Evolutionary conservation across 1,140 invertebrate species (phyloP).

Genomic region (Drosophila sturtevanti): DNA sequence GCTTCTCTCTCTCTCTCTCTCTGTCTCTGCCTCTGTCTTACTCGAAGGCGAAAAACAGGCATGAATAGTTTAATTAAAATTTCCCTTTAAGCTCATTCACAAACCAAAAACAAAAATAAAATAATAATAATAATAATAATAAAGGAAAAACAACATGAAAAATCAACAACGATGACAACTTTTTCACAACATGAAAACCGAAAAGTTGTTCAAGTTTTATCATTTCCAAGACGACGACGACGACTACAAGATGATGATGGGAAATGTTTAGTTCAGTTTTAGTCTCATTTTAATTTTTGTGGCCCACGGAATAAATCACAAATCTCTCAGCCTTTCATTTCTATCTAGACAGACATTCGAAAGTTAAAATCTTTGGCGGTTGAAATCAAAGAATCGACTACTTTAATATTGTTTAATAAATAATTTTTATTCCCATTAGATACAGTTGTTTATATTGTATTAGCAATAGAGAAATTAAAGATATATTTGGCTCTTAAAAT

Average conservation of each 20-base stretch:
- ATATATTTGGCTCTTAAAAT: neutral
- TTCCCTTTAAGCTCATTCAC: constrained; percentile 66
- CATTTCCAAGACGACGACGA: constrained; percentile 53
- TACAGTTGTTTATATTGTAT: neutral
- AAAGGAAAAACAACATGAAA: too few species aligned
- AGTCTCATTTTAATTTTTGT: constrained; percentile 20
- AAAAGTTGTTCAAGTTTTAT: constrained; percentile 68
- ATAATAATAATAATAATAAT: constrained; percentile 16
- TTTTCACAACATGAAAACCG: constrained; percentile 38
- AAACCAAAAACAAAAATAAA: constrained; percentile 55
- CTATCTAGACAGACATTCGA: constrained; percentile 45
- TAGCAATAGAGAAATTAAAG: neutral
- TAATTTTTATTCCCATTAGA: neutral
- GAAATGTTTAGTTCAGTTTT: constrained; percentile 63
- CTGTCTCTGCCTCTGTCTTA: neutral
- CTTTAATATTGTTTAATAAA: neutral
- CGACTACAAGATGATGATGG: constrained; percentile 46
- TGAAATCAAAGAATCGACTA: constrained; percentile 35
- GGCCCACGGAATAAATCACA: constrained; percentile 51
- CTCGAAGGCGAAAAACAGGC: constrained; percentile 18
- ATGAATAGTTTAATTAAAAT: constrained; percentile 80
- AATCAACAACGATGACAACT: constrained; percentile 25
- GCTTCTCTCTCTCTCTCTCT: neutral
- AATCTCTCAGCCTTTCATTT: constrained; percentile 69
- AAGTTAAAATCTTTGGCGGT: constrained; percentile 49